Conservation (phyloP, 2,888 invertebrate genomes). For the Acrocyrtus sp. region DNA sequence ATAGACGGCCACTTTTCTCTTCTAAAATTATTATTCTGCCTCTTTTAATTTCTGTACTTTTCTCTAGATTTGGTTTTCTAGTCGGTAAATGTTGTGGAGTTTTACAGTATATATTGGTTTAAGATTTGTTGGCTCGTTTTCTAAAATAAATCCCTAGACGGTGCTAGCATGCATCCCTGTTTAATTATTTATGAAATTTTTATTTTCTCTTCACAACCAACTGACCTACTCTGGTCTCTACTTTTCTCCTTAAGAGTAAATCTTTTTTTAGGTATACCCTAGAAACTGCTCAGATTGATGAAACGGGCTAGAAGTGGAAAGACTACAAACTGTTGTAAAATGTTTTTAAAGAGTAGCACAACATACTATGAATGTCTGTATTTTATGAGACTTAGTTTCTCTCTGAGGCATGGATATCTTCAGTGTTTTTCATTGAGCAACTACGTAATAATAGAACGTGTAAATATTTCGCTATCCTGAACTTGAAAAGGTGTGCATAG, state of each 20-base stretch:
- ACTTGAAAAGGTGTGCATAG: too few relatives aligned
- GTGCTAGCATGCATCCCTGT: too few relatives aligned
- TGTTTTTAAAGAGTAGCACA: constrained; percentile 28
- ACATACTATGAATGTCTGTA: constrained; percentile 17
- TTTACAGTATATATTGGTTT: too few relatives aligned
- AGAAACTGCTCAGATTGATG: too few relatives aligned
- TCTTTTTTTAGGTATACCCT: too few relatives aligned
- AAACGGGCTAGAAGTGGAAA: too few relatives aligned
- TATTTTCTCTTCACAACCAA: neutral
- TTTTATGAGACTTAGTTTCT: constrained; percentile 30
- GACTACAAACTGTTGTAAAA: too few relatives aligned
- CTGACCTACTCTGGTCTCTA: neutral
- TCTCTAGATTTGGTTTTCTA: neutral
- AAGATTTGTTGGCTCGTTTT: too few relatives aligned
- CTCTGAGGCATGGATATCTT: constrained; percentile 45
- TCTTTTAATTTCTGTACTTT: constrained; percentile 14
- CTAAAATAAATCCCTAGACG: too few relatives aligned
- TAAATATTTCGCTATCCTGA: neutral
- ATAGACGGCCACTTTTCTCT: too few relatives aligned
- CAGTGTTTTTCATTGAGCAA: constrained; percentile 52
- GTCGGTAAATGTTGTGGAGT: too few relatives aligned
- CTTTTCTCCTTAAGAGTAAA: neutral
- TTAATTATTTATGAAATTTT: too few relatives aligned
- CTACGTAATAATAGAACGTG: constrained; percentile 19
- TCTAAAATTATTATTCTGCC: constrained; percentile 5